Evolutionary conservation across 2,113 vertebrate genomes (phyloP), one percentile per base, ranked within the genome.

Genomic region (Tetrax tetrax): DNA sequence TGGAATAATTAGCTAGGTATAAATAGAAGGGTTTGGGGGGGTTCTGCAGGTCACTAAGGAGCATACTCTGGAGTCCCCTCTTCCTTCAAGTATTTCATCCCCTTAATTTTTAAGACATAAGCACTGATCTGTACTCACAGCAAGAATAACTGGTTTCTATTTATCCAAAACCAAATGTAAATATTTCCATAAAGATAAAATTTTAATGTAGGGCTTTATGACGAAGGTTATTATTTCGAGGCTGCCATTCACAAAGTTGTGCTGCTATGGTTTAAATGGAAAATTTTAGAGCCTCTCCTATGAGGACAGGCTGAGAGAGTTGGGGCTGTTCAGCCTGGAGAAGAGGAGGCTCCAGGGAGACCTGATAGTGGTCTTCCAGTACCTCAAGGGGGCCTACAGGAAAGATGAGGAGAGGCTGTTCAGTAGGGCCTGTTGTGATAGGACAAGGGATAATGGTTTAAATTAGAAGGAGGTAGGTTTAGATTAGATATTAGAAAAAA

Each of bases 161-260:
- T 93, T 93, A 89, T 91, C 77, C 69, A 84, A 90, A 64, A 10
- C 53, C 53, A 89, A 84, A 83, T 51, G 66, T 85, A 94, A 95
- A 89, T 92, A 95, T 93, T 89, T 93, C 51, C 77, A 93, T 78
- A 84, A 89, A 96, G 72, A 92, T 93, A 91, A 95, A 84, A 89
- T 68, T 82, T 96, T 96, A 87, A 93, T 87, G 77, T 72, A 31
- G 59, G 60, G 24, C 47, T 91, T 94, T 89, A 94, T 84, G 87
- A 82, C 24, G 38, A 87, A 81, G 31, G 81, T 43, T 87, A 56
- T 71, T 84, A 89, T 83, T 90, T 91, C 77, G 83, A 78, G 77
- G 72, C 74, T 94, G 78, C 77, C 77, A 90, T 87, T 93, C 95
- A 57, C 24, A 57, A 86, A 91, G n/a, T 65, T 60, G 15, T 35